Evolutionary conservation across 2,113 vertebrate species (phyloP), one percentile per base, ranked within the genome.

Genomic region (Ibidorhyncha struthersii): DNA sequence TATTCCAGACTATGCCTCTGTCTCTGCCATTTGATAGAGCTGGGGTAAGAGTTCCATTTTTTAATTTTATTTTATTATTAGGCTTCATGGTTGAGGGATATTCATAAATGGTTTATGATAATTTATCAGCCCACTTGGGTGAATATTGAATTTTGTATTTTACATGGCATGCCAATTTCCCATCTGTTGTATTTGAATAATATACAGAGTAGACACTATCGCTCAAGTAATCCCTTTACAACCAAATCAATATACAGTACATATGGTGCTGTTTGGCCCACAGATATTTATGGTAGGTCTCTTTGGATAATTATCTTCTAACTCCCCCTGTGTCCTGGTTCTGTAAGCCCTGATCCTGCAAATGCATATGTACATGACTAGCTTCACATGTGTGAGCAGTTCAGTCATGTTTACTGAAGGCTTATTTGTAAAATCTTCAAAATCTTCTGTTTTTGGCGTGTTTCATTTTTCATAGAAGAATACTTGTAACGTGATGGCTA

Each of bases 151-250:
- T 98, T 97, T 96, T 97, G 90, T 97, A 90, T 97, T 97, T 98
- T 86, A 93, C 62, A 58, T 86, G 89, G 97, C 76, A 91, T 98
- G 97, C 96, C 97, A 98, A 97, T 97, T 98, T 97, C 88, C 96
- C 97, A 98, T 98, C 98, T 98, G 98, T 95, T 98, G 89, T 96
- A 93, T 97, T 92, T 97, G 94, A 98, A 96, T 97, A 97, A 96
- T 97, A 97, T 94, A 97, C 92, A 95, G 95, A 96, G 95, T 93
- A 95, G 93, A 96, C 95, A 93, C 67, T 70, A 95, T 92, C 85
- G 92, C 85, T 94, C 94, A 83, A 96, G 69, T 97, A 96, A 98
- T 96, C 96, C 93, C 87, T 98, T 97, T 97, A 81, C 94, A 96
- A 81, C 90, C 94, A 97, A 96, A 97, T 97, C 97, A 97, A 97